Conservation (phyloP, 2,888 invertebrate genomes). For the Hipparchia sbordonii region DNA sequence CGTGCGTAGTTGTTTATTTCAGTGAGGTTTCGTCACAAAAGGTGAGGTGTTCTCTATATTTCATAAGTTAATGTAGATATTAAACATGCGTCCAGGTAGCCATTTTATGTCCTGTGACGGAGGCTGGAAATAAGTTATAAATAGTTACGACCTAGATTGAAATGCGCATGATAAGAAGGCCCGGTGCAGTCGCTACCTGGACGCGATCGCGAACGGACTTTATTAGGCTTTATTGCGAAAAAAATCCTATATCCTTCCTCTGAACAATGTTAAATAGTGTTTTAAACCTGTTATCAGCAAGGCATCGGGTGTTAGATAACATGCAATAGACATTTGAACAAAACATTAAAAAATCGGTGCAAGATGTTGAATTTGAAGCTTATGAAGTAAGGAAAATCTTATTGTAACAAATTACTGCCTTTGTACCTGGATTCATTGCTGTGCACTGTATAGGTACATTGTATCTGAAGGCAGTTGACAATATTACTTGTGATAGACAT, state of each 20-base stretch:
- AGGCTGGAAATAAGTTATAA: slow-evolving; percentile 37
- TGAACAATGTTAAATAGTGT: slow-evolving; percentile 5
- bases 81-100: slow-evolving; percentile 41
- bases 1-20: slow-evolving; percentile 38
- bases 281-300: not conserved
- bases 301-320: slow-evolving; percentile 2
- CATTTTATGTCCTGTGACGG: slow-evolving; percentile 43
- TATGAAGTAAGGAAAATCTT: slow-evolving; percentile 10
- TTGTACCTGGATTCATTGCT: not conserved
- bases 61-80: slow-evolving; percentile 9
- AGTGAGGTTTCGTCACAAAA: slow-evolving; percentile 22
- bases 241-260: not conserved
- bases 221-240: not conserved
- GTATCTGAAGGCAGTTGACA: not conserved
- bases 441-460: not conserved
- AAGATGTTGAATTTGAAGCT: slow-evolving; percentile 24
- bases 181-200: slow-evolving; percentile 37
- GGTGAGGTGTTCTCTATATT: slow-evolving; percentile 41
- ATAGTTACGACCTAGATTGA: slow-evolving; percentile 45
- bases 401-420: not conserved
- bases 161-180: slow-evolving; percentile 49
- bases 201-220: slow-evolving; percentile 27
- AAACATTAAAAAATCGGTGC: slow-evolving; percentile 4
- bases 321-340: slow-evolving; percentile 4
- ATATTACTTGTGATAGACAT: not conserved